Conservation (phyloP, 2,888 invertebrate genomes). For the Penaeus monodon region DNA sequence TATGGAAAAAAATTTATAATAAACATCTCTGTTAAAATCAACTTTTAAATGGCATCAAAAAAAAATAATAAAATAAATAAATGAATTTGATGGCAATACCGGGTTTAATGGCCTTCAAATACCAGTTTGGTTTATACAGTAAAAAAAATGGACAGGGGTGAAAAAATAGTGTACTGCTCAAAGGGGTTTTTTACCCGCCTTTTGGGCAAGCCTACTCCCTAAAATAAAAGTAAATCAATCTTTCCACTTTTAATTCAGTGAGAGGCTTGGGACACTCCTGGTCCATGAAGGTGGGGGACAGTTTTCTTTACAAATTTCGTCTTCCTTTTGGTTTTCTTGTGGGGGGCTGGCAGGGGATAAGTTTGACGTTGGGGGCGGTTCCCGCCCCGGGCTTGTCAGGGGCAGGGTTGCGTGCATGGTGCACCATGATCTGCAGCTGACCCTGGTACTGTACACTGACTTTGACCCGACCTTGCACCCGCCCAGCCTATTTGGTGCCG, state of each 20-base stretch:
- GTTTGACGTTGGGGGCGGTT: conserved; percentile 73
- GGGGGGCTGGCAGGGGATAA: conserved; percentile 86
- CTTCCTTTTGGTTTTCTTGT: conserved; percentile 95
- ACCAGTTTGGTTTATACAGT: too few species aligned
- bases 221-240: too few species aligned
- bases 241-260: background rate
- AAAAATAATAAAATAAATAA: too few species aligned
- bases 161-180: too few species aligned
- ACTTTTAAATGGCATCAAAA: too few species aligned
- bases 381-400: conserved; percentile 75
- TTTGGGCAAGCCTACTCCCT: too few species aligned
- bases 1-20: too few species aligned
- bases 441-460: conserved; percentile 72
- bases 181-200: conserved; percentile 44
- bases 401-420: conserved; percentile 92
- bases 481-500: conserved; percentile 17
- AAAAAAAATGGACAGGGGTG: too few species aligned
- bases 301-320: conserved; percentile 92
- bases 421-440: conserved; percentile 87
- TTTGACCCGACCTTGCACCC: conserved; percentile 64
- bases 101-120: too few species aligned
- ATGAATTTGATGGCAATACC: too few species aligned
- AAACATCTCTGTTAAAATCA: too few species aligned
- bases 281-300: conserved; percentile 99
- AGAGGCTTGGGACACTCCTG: conserved; percentile 73